phyloP scores from a whole-genome alignment of 2,888 invertebrate species.

The Drymonia ruficornis region DNA sequence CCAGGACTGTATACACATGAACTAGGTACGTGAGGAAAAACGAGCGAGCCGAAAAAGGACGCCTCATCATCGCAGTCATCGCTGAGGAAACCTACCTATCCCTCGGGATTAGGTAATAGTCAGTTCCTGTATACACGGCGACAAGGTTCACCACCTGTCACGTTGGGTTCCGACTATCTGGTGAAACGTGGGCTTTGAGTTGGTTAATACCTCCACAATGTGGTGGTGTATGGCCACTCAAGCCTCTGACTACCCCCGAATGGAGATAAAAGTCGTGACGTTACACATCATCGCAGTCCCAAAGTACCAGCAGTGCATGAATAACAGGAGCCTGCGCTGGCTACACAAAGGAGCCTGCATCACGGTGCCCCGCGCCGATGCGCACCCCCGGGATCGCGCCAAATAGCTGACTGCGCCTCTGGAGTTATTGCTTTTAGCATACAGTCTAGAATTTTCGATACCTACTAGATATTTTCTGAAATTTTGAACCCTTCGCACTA shows the following conservation, averaged over 20 bases:
- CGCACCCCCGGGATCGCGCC: conserved; percentile 2
- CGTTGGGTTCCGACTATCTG: no score
- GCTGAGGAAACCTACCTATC: no score
- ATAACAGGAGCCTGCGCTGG: background rate
- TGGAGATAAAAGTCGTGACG: no score
- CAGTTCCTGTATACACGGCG: no score
- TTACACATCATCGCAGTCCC: background rate
- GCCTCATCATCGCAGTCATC: background rate
- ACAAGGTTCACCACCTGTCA: no score
- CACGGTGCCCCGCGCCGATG: no score
- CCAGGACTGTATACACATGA: background rate
- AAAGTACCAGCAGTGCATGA: conserved; percentile 3
- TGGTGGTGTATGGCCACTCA: no score
- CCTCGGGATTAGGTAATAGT: no score
- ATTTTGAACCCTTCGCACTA: background rate
- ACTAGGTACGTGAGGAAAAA: background rate
- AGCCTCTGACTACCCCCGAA: no score
- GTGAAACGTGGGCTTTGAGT: no score
- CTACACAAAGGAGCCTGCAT: conserved; percentile 1
- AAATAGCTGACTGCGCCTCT: background rate
- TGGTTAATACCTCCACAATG: no score
- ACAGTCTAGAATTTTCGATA: background rate
- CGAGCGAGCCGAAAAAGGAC: background rate
- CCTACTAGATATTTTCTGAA: background rate
- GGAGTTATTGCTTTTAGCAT: conserved; percentile 1